Evolutionary conservation across 2,888 invertebrate species (phyloP).

Genomic region (Toxonevra muliebris): DNA sequence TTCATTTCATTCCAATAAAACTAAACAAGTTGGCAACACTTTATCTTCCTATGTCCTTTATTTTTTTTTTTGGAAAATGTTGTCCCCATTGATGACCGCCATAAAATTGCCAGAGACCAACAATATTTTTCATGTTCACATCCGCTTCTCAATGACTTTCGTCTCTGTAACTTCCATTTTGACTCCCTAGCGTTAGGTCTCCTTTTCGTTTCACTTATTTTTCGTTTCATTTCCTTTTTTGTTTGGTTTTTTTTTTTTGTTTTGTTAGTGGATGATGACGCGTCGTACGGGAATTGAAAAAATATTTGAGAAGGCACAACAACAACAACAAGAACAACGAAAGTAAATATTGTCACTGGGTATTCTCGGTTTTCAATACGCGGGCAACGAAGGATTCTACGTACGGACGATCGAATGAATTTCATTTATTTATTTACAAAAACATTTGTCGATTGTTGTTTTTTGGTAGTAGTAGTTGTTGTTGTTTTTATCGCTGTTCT

Average conservation of each 20-base stretch:
- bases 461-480: background rate
- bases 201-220: background rate
- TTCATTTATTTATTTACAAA: constrained; percentile 17
- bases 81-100: constrained; percentile 17
- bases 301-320: constrained; percentile 12
- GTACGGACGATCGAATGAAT: background rate
- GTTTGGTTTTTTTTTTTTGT: background rate
- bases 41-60: too few relatives aligned
- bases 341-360: constrained; percentile 2
- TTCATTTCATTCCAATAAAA: too few relatives aligned
- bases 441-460: background rate
- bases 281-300: constrained; percentile 1
- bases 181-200: too few relatives aligned
- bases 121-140: constrained; percentile 13
- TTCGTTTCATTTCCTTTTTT: background rate
- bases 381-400: too few relatives aligned
- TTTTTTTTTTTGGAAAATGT: background rate
- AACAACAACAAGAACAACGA: constrained; percentile 6
- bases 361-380: background rate
- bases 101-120: constrained; percentile 25
- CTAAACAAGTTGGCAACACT: too few relatives aligned
- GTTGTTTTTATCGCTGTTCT: background rate
- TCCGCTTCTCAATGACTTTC: background rate
- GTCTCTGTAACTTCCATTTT: background rate
- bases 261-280: background rate